Percentiles rank a stretch among this genome's conserved stretches.
These are phyloP conservation scores for Mohoua ochrocephala DNA, from an alignment of 2,113 vertebrate species.

Conservation along the genomic window DNA sequence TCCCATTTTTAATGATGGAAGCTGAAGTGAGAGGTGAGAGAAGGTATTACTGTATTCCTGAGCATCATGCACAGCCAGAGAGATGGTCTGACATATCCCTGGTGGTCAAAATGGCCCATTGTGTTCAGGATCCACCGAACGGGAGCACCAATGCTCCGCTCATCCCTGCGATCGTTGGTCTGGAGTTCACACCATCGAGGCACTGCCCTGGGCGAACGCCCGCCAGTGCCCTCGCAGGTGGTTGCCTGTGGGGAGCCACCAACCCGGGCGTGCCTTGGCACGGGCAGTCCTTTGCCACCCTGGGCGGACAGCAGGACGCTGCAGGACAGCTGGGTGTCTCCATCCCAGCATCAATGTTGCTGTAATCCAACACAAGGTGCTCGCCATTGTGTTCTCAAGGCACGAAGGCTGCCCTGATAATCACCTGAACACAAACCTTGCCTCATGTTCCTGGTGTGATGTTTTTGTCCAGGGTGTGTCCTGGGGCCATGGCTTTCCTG, in stretches of 20 bases:
- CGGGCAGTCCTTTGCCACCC: not conserved
- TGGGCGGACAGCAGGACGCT: accelerated
- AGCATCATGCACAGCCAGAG: not conserved
- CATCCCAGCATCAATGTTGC: not conserved
- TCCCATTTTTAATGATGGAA: not conserved
- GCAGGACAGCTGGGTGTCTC: not conserved
- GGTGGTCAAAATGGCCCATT: not conserved
- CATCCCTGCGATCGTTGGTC: not conserved
- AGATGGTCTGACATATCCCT: not conserved
- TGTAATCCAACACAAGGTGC: not conserved
- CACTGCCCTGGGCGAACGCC: not conserved
- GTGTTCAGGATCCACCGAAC: not conserved
- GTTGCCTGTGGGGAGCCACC: not conserved
- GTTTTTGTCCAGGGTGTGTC: not conserved
- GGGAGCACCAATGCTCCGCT: accelerated
- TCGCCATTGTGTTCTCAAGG: not conserved
- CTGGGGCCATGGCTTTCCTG: not conserved
- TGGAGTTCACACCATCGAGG: not conserved
- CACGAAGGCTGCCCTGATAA: not conserved
- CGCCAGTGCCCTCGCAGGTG: not conserved
- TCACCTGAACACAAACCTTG: not conserved
- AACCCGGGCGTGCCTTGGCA: accelerated
- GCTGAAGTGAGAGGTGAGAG: not conserved
- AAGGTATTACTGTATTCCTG: not conserved
- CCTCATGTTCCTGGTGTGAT: not conserved